phyloP scores from a whole-genome alignment of 2,113 vertebrate genomes.

The Neolamprologus kungweensis region DNA sequence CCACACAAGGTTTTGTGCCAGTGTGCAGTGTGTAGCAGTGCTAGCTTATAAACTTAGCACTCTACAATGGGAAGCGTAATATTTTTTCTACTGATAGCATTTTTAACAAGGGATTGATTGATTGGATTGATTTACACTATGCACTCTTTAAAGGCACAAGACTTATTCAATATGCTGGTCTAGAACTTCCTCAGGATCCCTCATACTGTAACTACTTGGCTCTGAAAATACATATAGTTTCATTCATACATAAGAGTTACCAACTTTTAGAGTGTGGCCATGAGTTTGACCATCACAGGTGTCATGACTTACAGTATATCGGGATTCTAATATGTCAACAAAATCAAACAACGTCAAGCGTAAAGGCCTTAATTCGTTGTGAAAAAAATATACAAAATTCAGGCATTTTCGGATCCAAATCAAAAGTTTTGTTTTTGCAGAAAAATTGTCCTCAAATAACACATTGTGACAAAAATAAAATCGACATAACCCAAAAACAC shows the following conservation, averaged over 20 bases:
- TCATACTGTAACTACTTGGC: background rate
- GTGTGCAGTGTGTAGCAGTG: background rate
- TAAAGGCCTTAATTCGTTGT: background rate
- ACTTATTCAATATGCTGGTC: background rate
- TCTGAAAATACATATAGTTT: background rate
- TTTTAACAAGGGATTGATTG: background rate
- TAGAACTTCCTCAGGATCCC: background rate
- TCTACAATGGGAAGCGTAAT: background rate
- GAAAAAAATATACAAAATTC: background rate
- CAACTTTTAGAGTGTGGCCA: background rate
- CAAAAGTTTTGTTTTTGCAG: background rate
- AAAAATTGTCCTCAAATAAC: background rate
- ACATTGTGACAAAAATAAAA: background rate
- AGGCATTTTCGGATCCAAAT: accelerated
- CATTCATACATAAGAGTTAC: background rate
- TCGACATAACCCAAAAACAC: background rate
- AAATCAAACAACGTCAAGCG: background rate
- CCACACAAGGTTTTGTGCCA: background rate
- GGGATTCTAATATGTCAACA: background rate
- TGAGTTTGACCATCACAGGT: background rate
- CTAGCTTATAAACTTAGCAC: background rate
- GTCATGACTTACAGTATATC: background rate
- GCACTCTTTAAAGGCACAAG: background rate
- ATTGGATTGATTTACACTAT: background rate
- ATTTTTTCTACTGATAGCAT: background rate